These are phyloP conservation scores for Orussus abietinus DNA, from an alignment of 1,140 invertebrate species.

Conservation along the genomic window DNA sequence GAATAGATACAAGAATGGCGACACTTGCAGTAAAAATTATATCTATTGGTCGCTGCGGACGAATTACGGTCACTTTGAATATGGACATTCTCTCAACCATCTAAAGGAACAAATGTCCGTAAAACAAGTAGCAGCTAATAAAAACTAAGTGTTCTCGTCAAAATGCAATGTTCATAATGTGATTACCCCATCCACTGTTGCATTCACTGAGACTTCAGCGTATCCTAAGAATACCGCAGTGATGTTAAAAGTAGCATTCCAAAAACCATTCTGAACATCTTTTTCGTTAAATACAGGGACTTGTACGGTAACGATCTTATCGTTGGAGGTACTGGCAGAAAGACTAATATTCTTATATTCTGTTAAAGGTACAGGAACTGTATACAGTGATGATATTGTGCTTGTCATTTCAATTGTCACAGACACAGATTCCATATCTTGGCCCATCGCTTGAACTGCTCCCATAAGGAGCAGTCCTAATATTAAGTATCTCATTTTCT, in stretches of 20 bases:
- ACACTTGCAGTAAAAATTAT: conserved; percentile 74
- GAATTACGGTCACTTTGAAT: conserved; percentile 59
- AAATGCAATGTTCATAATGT: conserved; percentile 11
- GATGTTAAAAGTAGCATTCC: conserved; percentile 52
- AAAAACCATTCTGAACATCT: conserved; percentile 22
- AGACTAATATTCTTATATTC: too few relatives aligned
- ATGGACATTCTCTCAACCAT: conserved; percentile 10
- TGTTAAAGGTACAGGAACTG: too few relatives aligned
- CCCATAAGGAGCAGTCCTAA: conserved; percentile 7
- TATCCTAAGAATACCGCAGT: conserved; percentile 64
- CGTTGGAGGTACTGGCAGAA: conserved; percentile 7
- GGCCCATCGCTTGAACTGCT: conserved; percentile 1
- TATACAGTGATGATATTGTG: too few relatives aligned
- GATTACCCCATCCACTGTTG: conserved; percentile 18
- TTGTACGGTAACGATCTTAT: conserved; percentile 7
- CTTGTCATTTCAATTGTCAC: too few relatives aligned
- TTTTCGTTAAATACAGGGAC: conserved; percentile 2
- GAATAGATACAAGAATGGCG: conserved; percentile 72
- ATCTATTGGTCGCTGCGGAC: conserved; percentile 66
- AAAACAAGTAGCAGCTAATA: conserved; percentile 6
- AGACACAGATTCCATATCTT: conserved; percentile 2
- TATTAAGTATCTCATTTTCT: conserved; percentile 10
- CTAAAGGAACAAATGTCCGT: too few relatives aligned
- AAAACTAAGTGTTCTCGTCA: background rate
- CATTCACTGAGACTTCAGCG: conserved; percentile 29